Base-by-base conservation (phyloP, 64 coral and sea anemone genomes). In the Montipora cactus region DNA sequence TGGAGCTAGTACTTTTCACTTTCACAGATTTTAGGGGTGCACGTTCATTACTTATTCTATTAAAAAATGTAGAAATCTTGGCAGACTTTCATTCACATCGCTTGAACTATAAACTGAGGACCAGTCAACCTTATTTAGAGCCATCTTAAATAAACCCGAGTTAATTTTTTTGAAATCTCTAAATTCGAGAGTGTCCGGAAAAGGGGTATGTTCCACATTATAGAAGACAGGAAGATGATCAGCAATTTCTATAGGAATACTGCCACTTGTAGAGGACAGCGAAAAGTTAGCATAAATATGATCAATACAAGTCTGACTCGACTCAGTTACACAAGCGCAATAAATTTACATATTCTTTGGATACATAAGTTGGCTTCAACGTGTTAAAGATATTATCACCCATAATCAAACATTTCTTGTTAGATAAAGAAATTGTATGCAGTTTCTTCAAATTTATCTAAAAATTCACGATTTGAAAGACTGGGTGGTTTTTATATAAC, bases 171-270 rank as follows among this genome's bases (percentile, higher is more conserved):
- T 90, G 0, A 90, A 90, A 18, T 81, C 69, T 72, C 69, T 72
- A 72, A 22, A 72, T 0, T 72, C 18, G 8, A 72, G 6, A 9
- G 48, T 50, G 16, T 90, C 89, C 79, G 89, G 89, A 71, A 90
- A 90, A 11, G 89, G 89, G 51, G 66, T 70, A 5, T 90, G 58
- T 10, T 71, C 58, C 6, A 59, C 59, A 67, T 90, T 67, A 47
- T 90, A 90, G 18, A 90, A 90, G 18, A 81, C 77, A 15, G 89
- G 89, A 70, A 90, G 49, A 90, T 90, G 77, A 80, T 90, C 89
- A 51, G 89, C 59, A n/a, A 90, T 78, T 59, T 62, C 51, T 4
- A 16, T 12, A 12, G 77, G 47, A 70, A 81, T 71, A 47, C 77
- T 90, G 18, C 89, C 89, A 80, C 89, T 90, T 15, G 64, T 90